Evolutionary conservation across 2,113 vertebrate species (phyloP).

Genomic region (Patagioenas fasciata): DNA sequence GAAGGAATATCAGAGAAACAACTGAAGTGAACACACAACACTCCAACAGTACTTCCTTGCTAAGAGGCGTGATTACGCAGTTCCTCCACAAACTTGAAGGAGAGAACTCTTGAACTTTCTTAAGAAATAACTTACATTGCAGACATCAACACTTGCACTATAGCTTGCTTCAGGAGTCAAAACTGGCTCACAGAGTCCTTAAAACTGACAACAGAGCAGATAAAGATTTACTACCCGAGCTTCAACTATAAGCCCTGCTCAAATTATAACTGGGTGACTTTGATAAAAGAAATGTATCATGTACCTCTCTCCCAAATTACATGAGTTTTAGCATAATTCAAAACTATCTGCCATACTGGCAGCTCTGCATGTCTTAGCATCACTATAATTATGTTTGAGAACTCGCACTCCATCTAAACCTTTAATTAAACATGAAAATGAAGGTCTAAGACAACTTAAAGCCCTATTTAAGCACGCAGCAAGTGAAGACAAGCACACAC

Average conservation of each 20-base stretch:
- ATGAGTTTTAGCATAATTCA: neutral
- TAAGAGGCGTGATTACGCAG: neutral
- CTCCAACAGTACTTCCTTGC: neutral
- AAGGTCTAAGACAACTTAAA: neutral
- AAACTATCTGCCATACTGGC: neutral
- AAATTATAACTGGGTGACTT: neutral
- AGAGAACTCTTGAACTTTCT: neutral
- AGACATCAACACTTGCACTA: neutral
- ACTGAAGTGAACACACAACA: neutral
- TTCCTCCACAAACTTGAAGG: neutral
- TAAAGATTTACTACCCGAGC: neutral
- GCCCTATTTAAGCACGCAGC: neutral
- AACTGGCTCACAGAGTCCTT: neutral
- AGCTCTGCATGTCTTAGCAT: neutral
- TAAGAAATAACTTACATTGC: neutral
- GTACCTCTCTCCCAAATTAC: neutral
- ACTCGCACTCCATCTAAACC: neutral
- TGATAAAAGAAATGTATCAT: neutral
- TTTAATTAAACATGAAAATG: constrained; percentile 28
- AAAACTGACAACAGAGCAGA: neutral
- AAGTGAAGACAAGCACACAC: neutral
- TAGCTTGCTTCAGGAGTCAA: neutral
- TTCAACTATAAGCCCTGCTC: neutral
- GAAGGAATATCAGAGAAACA: neutral
- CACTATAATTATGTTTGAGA: constrained; percentile 13